phyloP scores from a whole-genome alignment of 2,888 invertebrate genomes.

The Spisula solida region DNA sequence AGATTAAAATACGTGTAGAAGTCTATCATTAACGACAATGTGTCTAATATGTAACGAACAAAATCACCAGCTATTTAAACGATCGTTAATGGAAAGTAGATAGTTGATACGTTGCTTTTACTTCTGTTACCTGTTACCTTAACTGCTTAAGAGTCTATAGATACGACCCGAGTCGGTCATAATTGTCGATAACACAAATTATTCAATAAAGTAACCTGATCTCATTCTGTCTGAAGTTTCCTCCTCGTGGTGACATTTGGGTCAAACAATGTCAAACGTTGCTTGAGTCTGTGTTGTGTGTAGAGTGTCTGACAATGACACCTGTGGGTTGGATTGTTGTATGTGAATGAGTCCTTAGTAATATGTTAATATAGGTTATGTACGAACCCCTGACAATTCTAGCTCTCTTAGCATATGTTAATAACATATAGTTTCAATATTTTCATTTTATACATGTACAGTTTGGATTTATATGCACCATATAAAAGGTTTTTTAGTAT shows the following conservation, averaged over 20 bases:
- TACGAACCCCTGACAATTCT: too few species aligned
- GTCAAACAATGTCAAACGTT: constrained; percentile 8
- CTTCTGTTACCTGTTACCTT: background rate
- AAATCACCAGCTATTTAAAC: background rate
- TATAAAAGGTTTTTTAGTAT: too few species aligned
- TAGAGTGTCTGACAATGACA: too few species aligned
- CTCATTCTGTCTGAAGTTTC: background rate
- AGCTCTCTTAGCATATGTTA: too few species aligned
- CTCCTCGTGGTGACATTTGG: background rate
- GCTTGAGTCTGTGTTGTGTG: background rate
- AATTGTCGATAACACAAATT: background rate
- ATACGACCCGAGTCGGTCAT: background rate
- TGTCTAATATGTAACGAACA: background rate
- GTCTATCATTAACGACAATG: background rate
- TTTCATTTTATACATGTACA: too few species aligned
- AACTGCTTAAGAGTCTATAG: background rate
- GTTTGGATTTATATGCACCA: too few species aligned
- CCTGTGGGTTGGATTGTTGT: too few species aligned
- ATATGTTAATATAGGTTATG: too few species aligned
- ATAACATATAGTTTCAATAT: too few species aligned
- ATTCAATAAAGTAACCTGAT: background rate
- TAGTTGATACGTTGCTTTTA: background rate
- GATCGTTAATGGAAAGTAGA: constrained; percentile 3
- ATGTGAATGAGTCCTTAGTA: too few species aligned
- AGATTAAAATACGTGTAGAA: background rate